Conservation (phyloP, 2,888 invertebrate species). For the Pseudococcus longispinus region DNA sequence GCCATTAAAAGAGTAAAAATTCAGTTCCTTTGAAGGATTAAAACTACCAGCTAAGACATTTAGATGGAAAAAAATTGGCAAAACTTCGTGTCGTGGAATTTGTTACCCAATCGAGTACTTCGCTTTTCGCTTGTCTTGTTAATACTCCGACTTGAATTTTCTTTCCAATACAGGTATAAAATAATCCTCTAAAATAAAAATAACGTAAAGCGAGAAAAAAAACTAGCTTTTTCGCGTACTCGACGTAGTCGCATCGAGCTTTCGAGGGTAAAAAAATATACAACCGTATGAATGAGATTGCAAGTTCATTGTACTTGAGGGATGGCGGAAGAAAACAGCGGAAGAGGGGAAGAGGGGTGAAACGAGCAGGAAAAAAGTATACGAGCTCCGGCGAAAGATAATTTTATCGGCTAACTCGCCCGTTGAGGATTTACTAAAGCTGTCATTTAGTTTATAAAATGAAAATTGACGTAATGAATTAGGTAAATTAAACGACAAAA, state of each 20-base stretch:
- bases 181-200: neutral
- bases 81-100: too few relatives aligned
- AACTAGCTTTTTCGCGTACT: neutral
- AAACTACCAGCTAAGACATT: too few relatives aligned
- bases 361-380: neutral
- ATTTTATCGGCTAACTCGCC: conserved; percentile 33
- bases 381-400: conserved; percentile 7
- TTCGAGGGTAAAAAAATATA: neutral
- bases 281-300: neutral
- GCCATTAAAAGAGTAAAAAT: too few relatives aligned
- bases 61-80: too few relatives aligned
- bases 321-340: neutral
- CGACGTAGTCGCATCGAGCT: neutral
- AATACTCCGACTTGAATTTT: neutral
- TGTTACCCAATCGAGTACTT: neutral
- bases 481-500: conserved; percentile 29
- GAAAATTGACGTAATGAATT: conserved; percentile 46
- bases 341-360: neutral
- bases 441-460: conserved; percentile 42
- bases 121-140: neutral
- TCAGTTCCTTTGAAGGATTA: too few relatives aligned
- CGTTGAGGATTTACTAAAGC: conserved; percentile 25
- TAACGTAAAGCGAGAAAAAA: neutral
- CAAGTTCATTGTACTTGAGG: neutral
- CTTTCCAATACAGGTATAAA: neutral